Evolutionary conservation across 2,888 invertebrate species (phyloP).

Genomic region (Eupithecia subumbrata): DNA sequence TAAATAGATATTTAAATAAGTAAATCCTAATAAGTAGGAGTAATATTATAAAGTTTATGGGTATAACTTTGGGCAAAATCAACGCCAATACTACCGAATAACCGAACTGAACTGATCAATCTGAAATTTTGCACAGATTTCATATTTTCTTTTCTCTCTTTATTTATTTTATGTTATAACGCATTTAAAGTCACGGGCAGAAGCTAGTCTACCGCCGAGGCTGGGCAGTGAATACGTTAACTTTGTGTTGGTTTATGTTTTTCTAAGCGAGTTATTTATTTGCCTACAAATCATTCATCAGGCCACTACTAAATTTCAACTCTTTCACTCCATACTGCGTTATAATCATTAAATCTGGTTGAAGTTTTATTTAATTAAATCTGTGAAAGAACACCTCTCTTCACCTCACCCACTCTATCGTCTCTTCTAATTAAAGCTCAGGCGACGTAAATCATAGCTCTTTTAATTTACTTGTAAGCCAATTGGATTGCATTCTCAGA

Average conservation of each 20-base stretch:
- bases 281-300: neutral
- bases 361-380: slow-evolving; percentile 19
- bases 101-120: neutral
- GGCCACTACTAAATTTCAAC: neutral
- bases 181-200: no score
- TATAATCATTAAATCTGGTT: slow-evolving; percentile 7
- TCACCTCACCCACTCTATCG: slow-evolving; percentile 27
- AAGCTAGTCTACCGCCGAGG: no score
- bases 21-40: no score
- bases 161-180: no score
- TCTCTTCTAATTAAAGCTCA: slow-evolving; percentile 33
- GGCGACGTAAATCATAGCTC: slow-evolving; percentile 38
- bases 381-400: slow-evolving; percentile 7
- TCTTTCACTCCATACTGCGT: slow-evolving; percentile 2
- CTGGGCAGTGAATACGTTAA: neutral
- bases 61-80: no score
- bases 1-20: no score
- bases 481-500: slow-evolving; percentile 43
- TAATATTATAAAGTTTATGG: no score
- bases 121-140: neutral
- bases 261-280: neutral
- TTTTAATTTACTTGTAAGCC: slow-evolving; percentile 42
- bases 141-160: neutral
- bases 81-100: neutral
- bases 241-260: neutral